Evolutionary conservation across 2,888 invertebrate species (phyloP).

Genomic region (Athripsodes cinereus): DNA sequence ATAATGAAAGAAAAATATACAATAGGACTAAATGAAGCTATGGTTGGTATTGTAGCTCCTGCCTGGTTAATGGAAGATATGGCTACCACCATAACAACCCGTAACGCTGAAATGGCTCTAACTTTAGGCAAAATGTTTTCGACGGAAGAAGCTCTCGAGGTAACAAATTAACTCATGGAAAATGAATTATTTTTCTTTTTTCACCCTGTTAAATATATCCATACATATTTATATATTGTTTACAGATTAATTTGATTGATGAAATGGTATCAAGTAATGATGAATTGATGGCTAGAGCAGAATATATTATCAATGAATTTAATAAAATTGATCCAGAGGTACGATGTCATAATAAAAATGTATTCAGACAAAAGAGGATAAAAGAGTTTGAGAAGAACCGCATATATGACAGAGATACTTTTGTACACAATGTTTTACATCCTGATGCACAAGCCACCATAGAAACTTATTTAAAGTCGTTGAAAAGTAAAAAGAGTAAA

Average conservation of each 20-base stretch:
- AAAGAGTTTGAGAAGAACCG: slow-evolving; percentile 35
- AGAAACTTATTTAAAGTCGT: slow-evolving; percentile 39
- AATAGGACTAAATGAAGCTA: slow-evolving; percentile 75
- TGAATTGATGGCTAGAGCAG: slow-evolving; percentile 46
- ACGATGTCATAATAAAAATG: slow-evolving; percentile 34
- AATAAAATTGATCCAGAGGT: slow-evolving; percentile 43
- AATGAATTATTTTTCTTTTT: too few species aligned
- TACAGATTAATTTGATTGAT: slow-evolving; percentile 53
- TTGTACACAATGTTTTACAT: slow-evolving; percentile 36
- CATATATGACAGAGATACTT: slow-evolving; percentile 38
- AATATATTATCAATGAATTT: slow-evolving; percentile 45
- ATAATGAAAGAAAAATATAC: slow-evolving; percentile 57
- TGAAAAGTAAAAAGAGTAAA: slow-evolving; percentile 34
- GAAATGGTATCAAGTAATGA: slow-evolving; percentile 48
- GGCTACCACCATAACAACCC: slow-evolving; percentile 48
- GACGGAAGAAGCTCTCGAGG: slow-evolving; percentile 60
- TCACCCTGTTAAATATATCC: neutral
- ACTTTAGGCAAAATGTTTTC: slow-evolving; percentile 60
- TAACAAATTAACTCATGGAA: slow-evolving; percentile 18
- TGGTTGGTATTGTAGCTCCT: slow-evolving; percentile 64
- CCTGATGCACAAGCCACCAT: slow-evolving; percentile 44
- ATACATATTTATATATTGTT: too few species aligned
- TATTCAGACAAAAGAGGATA: slow-evolving; percentile 32
- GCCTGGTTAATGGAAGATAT: slow-evolving; percentile 53
- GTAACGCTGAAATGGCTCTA: slow-evolving; percentile 62